Evolutionary conservation across 2,888 invertebrate species (phyloP).

Genomic region (Dugesia japonica): DNA sequence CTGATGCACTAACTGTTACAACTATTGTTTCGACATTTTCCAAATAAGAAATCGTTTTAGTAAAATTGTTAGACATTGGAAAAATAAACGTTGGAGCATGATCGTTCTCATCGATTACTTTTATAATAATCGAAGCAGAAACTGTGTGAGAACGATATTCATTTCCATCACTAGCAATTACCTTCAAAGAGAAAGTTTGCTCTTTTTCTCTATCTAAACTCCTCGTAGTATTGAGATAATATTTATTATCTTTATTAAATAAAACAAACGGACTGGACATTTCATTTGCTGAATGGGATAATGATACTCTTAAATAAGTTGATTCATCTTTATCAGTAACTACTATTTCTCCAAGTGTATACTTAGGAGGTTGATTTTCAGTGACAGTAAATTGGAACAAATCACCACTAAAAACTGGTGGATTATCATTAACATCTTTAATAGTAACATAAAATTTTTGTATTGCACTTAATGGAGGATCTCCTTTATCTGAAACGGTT

Average conservation of each 20-base stretch:
- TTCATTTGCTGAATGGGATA: background rate
- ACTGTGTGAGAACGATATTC: conserved; percentile 23
- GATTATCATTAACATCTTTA: conserved; percentile 33
- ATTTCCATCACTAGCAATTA: conserved; percentile 24
- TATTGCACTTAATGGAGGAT: background rate
- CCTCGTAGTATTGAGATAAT: conserved; percentile 32
- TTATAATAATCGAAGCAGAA: conserved; percentile 21
- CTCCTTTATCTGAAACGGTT: conserved; percentile 25
- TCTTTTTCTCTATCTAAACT: conserved; percentile 29
- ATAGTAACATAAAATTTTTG: conserved; percentile 17
- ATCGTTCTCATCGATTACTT: conserved; percentile 31
- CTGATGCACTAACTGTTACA: conserved; percentile 30
- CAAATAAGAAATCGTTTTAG: conserved; percentile 30
- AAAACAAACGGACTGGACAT: conserved; percentile 20
- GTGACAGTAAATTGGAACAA: conserved; percentile 17
- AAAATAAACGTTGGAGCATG: conserved; percentile 33
- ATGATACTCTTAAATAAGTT: background rate
- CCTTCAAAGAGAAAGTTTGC: conserved; percentile 22
- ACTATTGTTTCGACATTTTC: conserved; percentile 12
- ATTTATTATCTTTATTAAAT: conserved; percentile 1
- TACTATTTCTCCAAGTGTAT: conserved; percentile 26
- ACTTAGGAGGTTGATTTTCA: conserved; percentile 25
- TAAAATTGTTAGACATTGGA: conserved; percentile 31
- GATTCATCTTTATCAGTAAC: conserved; percentile 22
- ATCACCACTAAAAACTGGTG: conserved; percentile 24